Percentiles rank a stretch among this genome's conserved stretches.
phyloP scores from a whole-genome alignment of 2,888 invertebrate species.

The Aricia artaxerxes region DNA sequence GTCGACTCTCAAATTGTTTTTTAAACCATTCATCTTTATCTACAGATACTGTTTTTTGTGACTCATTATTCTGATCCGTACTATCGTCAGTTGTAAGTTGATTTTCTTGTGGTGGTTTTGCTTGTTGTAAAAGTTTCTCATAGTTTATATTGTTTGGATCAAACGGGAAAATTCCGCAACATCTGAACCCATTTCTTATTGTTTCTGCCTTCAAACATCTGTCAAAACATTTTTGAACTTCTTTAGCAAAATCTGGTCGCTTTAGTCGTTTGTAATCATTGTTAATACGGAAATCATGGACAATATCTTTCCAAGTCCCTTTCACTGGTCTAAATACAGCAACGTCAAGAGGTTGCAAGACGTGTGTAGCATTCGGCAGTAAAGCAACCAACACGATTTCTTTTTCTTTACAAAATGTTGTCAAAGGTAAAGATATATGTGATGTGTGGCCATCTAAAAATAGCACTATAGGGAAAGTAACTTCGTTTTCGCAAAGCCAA shows the following conservation, averaged over 20 bases:
- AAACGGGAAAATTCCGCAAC: constrained; percentile 27
- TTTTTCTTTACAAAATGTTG: constrained; percentile 43
- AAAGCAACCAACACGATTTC: constrained; percentile 38
- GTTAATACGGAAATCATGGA: constrained; percentile 40
- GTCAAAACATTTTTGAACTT: constrained; percentile 42
- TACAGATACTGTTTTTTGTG: background rate
- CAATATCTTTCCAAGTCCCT: constrained; percentile 37
- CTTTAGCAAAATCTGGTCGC: constrained; percentile 41
- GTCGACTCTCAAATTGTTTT: background rate
- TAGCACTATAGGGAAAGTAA: constrained; percentile 41
- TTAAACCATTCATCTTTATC: background rate
- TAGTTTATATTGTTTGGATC: constrained; percentile 26
- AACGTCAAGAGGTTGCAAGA: constrained; percentile 41
- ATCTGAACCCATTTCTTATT: constrained; percentile 31
- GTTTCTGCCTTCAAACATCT: constrained; percentile 38
- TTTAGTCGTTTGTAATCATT: constrained; percentile 41
- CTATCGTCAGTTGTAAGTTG: constrained; percentile 1
- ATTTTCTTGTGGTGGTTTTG: background rate
- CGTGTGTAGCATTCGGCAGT: constrained; percentile 40
- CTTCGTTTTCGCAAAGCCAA: constrained; percentile 41
- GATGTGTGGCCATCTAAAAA: constrained; percentile 45
- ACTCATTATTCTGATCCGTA: background rate
- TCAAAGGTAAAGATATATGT: constrained; percentile 41
- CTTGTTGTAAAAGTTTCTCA: background rate
- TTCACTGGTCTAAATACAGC: constrained; percentile 42